Percentiles rank a stretch among this genome's conserved stretches.
Conservation (phyloP, 2,888 invertebrate species). For the Acrobasis repandana region DNA sequence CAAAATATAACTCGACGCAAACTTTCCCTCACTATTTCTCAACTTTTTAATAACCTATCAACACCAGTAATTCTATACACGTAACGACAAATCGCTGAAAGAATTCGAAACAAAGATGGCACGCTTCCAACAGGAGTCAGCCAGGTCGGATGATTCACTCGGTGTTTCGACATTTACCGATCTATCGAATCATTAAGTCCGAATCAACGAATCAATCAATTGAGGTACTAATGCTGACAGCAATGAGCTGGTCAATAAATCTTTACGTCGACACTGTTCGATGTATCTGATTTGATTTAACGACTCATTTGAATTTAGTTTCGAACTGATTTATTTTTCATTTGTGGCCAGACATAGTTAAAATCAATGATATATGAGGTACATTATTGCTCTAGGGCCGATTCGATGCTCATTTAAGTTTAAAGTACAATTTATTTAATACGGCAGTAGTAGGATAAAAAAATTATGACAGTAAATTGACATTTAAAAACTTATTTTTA, state of each 20-base stretch:
- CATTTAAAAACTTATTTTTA: no score
- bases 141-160: constrained; percentile 19
- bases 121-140: constrained; percentile 29
- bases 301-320: constrained; percentile 1
- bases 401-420: no score
- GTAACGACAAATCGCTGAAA: constrained; percentile 25
- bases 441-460: no score
- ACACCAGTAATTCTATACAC: constrained; percentile 23
- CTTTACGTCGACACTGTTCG: constrained; percentile 14
- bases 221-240: constrained; percentile 19
- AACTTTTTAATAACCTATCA: constrained; percentile 22
- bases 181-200: constrained; percentile 18
- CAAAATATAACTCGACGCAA: constrained; percentile 10
- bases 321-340: neutral
- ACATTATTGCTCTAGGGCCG: no score
- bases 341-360: neutral
- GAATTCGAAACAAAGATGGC: constrained; percentile 34
- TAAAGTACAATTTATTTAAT: no score
- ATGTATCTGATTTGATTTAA: constrained; percentile 20
- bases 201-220: constrained; percentile 23
- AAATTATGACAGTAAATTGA: no score
- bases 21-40: constrained; percentile 17
- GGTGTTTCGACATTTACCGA: constrained; percentile 20
- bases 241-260: constrained; percentile 20
- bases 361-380: no score